Evolutionary conservation across 2,113 vertebrate genomes (phyloP).

Genomic region (Hemicordylus capensis): DNA sequence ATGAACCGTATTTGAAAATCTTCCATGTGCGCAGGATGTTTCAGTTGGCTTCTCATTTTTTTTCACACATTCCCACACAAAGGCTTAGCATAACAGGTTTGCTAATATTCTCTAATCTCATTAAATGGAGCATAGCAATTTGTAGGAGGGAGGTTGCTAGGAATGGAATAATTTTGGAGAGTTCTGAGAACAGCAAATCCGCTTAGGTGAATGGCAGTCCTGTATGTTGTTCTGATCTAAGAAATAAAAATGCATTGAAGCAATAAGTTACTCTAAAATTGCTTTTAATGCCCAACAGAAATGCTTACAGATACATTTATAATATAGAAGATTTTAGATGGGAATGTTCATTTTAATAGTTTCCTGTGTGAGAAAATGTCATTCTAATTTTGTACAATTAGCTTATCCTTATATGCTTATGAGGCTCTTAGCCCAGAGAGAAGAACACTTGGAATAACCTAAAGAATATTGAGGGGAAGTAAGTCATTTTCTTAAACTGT

Average conservation of each 20-base stretch:
- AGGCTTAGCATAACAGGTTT: constrained; percentile 57
- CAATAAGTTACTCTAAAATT: constrained; percentile 24
- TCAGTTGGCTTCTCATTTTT: constrained; percentile 48
- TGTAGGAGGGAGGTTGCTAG: constrained; percentile 3
- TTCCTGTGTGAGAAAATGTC: constrained; percentile 28
- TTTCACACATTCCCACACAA: constrained; percentile 44
- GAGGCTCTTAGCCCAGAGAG: not conserved
- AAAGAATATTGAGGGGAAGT: not conserved
- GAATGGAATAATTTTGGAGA: constrained; percentile 16
- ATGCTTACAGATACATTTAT: constrained; percentile 10
- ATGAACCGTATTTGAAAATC: constrained; percentile 69
- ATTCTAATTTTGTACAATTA: constrained; percentile 12
- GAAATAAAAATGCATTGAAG: constrained; percentile 41
- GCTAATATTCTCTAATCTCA: constrained; percentile 66
- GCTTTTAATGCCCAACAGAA: constrained; percentile 46
- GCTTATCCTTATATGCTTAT: constrained; percentile 13
- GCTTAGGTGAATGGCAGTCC: constrained; percentile 23
- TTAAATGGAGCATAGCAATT: constrained; percentile 55
- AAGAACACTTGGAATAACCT: not conserved
- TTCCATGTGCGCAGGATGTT: constrained; percentile 43
- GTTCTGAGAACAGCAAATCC: constrained; percentile 22
- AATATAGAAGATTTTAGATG: not conserved
- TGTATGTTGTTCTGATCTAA: constrained; percentile 40
- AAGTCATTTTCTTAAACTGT: not conserved
- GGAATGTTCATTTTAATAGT: constrained; percentile 31